A percentile compares a stretch with the other conserved stretches of the same genome.
phyloP scores from a whole-genome alignment of 2,797 vertebrate genomes.

The Crenichthys baileyi region DNA sequence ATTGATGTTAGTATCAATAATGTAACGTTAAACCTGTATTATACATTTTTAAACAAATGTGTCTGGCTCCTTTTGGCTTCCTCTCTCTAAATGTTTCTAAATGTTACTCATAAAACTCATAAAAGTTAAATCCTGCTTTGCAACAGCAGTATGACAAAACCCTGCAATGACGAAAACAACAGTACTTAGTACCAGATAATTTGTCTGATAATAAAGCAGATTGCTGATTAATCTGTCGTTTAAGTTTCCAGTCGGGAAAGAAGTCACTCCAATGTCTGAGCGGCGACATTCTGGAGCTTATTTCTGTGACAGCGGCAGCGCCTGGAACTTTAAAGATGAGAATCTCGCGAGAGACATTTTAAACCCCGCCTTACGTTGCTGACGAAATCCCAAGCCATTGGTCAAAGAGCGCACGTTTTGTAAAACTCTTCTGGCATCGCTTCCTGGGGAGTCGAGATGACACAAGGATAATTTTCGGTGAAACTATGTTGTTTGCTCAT shows the following conservation, averaged over 20 bases:
- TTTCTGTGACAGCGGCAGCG: background rate
- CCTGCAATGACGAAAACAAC: background rate
- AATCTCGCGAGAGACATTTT: slow-evolving; percentile 56
- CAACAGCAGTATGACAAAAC: background rate
- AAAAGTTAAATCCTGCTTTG: background rate
- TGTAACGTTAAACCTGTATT: too few relatives aligned
- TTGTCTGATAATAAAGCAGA: background rate
- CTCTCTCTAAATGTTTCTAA: too few relatives aligned
- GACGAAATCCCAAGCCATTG: slow-evolving; percentile 39
- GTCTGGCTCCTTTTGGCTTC: too few relatives aligned
- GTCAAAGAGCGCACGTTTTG: slow-evolving; percentile 5
- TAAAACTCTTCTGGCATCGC: slow-evolving; percentile 37
- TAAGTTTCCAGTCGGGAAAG: background rate
- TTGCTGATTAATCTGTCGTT: background rate
- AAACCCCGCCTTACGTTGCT: background rate
- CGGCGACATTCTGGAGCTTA: background rate
- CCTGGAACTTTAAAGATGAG: fast-evolving
- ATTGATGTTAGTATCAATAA: too few relatives aligned
- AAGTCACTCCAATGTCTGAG: background rate
- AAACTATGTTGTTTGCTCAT: background rate
- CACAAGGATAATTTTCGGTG: background rate
- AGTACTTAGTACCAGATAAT: background rate
- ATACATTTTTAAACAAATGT: too few relatives aligned
- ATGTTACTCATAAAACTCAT: too few relatives aligned
- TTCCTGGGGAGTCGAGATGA: background rate